These are phyloP conservation scores for Urosaurus nigricauda DNA, from an alignment of 2,797 vertebrate genomes.

Conservation along the genomic window DNA sequence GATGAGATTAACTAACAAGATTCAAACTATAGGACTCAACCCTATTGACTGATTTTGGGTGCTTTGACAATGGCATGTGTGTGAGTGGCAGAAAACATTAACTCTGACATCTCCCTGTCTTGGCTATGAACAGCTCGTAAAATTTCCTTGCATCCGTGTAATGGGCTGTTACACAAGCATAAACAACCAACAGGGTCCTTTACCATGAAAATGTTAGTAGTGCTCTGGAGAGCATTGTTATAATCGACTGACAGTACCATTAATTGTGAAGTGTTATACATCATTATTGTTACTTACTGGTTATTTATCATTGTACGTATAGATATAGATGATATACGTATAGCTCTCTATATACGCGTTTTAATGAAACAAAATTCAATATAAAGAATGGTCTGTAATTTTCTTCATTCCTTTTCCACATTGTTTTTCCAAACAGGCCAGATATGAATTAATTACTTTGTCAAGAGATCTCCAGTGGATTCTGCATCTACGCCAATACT, in stretches of 20 bases:
- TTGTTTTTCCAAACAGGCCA: conserved; percentile 19
- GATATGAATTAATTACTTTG: neutral
- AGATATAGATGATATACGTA: no score
- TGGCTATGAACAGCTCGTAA: neutral
- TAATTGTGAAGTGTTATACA: neutral
- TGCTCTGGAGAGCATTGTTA: neutral
- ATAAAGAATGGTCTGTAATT: neutral
- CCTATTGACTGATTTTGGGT: no score
- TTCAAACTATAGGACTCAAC: no score
- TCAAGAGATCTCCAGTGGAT: neutral
- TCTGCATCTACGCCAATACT: neutral
- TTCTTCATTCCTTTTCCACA: neutral
- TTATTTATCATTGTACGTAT: neutral
- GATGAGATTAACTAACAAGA: no score
- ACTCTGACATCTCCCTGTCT: no score
- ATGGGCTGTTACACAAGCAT: no score
- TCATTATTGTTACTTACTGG: neutral
- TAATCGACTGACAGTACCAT: neutral
- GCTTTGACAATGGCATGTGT: no score
- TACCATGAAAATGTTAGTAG: neutral
- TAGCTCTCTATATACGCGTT: neutral
- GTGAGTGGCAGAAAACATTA: no score
- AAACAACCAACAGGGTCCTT: neutral
- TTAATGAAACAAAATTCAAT: neutral
- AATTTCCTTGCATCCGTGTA: neutral